These are phyloP conservation scores for Acanthosepion pharaonis DNA, from an alignment of 2,888 invertebrate species.

Conservation along the genomic window DNA sequence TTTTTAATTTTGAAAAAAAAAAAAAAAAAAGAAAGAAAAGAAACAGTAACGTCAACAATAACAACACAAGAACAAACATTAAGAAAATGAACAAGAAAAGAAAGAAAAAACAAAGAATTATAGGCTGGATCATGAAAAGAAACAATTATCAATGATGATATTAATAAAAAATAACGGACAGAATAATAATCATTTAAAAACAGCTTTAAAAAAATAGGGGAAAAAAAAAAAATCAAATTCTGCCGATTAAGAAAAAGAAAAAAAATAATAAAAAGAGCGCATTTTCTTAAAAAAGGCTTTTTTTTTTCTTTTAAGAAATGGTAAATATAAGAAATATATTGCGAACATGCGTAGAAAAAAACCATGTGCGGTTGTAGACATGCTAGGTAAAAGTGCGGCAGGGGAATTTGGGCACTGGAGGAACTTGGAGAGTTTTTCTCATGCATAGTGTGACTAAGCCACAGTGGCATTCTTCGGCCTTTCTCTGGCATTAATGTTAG, in stretches of 20 bases:
- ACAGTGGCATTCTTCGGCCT: constrained; percentile 46
- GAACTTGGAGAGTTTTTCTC: background rate
- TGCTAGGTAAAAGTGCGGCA: constrained; percentile 4
- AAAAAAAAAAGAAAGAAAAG: background rate
- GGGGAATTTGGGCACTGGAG: background rate
- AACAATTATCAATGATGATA: constrained; percentile 44
- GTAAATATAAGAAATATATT: constrained; percentile 9
- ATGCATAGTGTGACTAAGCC: constrained; percentile 46
- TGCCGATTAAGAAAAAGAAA: background rate
- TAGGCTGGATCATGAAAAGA: background rate
- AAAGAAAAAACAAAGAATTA: background rate
- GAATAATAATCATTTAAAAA: constrained; percentile 38
- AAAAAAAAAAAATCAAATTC: constrained; percentile 15
- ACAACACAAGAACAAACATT: background rate
- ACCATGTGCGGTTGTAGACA: constrained; percentile 22
- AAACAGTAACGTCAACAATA: background rate
- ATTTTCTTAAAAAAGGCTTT: background rate
- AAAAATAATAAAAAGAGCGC: constrained; percentile 11
- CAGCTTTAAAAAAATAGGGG: constrained; percentile 39
- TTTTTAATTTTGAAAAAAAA: too few species aligned
- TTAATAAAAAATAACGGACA: background rate
- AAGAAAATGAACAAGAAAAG: background rate
- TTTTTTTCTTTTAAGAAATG: background rate
- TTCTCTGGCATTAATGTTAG: constrained; percentile 42
- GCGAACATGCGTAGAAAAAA: constrained; percentile 33